phyloP scores from a whole-genome alignment of 35 echinoderm and acorn worm species.

The Ptychodera flava region DNA sequence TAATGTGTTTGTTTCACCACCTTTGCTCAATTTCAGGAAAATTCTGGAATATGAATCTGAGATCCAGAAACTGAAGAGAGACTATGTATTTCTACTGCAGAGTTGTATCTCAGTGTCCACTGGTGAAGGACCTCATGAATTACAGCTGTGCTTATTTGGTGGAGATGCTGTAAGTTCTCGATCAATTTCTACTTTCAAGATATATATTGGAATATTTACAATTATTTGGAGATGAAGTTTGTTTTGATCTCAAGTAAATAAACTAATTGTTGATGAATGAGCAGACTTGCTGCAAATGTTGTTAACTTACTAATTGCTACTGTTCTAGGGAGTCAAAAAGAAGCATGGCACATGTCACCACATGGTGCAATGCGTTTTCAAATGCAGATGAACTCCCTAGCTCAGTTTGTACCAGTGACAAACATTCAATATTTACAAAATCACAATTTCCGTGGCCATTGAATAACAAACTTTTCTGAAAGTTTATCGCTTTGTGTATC shows the following conservation, averaged over 20 bases:
- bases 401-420: no score
- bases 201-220: not conserved
- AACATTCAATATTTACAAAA: no score
- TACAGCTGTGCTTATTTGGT: not conserved
- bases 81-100: conserved; percentile 11
- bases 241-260: not conserved
- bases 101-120: not conserved
- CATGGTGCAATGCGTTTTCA: no score
- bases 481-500: no score
- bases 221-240: not conserved
- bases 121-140: not conserved
- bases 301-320: no score
- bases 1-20: no score
- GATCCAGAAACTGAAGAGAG: not conserved
- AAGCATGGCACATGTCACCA: no score
- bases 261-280: not conserved
- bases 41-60: conserved; percentile 3
- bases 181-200: not conserved
- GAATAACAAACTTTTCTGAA: no score
- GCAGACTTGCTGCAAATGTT: no score
- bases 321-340: no score
- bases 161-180: not conserved
- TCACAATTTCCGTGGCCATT: no score
- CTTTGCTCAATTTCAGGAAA: not conserved
- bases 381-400: no score